Evolutionary conservation across 2,113 vertebrate genomes (phyloP).

Genomic region (Galbula dea): DNA sequence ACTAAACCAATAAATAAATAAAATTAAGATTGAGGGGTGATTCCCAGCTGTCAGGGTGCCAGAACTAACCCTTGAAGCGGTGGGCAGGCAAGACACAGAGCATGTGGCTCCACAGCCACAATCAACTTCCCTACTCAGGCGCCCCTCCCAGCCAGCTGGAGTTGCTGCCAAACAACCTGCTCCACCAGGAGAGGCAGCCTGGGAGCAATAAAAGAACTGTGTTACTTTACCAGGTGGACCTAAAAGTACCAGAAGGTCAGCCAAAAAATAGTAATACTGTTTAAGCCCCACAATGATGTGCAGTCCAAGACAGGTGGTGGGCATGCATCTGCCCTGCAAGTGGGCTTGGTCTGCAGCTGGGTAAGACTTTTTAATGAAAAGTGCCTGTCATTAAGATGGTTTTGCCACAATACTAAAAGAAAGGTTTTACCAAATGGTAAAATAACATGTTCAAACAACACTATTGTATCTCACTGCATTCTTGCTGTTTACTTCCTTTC

Average conservation of each 20-base stretch:
- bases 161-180: rapidly evolving
- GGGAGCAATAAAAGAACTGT: neutral
- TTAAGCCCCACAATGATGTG: neutral
- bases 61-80: neutral
- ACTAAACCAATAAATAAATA: neutral
- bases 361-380: neutral
- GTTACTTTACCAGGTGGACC: neutral
- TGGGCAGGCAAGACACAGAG: neutral
- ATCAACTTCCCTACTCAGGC: rapidly evolving
- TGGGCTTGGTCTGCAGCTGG: neutral
- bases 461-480: neutral
- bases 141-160: neutral
- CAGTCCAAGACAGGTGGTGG: neutral
- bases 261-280: neutral
- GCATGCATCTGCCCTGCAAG: neutral
- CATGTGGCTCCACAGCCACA: rapidly evolving
- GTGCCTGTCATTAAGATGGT: neutral
- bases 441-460: neutral
- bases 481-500: neutral
- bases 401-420: neutral
- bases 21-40: neutral
- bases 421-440: neutral
- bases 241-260: neutral
- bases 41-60: neutral
- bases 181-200: neutral